Evolutionary conservation across 2,888 invertebrate genomes (phyloP), one percentile per base, ranked within the genome.

Genomic region (Meiosimyza platycephala): DNA sequence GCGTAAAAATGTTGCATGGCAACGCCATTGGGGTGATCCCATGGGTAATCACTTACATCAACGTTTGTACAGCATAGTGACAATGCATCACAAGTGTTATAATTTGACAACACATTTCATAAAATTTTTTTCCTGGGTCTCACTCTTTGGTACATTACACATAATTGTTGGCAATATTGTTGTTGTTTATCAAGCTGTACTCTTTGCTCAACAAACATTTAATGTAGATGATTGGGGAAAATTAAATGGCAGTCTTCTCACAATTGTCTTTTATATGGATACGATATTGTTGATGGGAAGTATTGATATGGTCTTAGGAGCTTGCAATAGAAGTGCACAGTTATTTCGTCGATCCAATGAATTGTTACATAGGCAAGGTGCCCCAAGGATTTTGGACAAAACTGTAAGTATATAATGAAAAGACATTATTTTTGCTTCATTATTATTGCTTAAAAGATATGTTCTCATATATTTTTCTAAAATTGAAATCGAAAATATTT

Each of bases 321-420:
- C 77, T 0, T 81, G 81, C 73, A 82, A 83, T 33, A 47, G 57
- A 7, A 59, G 76, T 0, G 76, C 76, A 0, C 72, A 78, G 7
- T 12, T 71, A 4, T 18, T 83, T 1, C 69, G 72, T 1, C 62
- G 74, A 9, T 78, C 70, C 54, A 68, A 40, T 9, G 73, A 72
- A n/a, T 54, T 75, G 28, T 11, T 70, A 40, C 64, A 75, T 1
- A 16, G 60, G 6, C 62, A 66, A 1, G 71, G 33, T 2, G n/a
- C 12, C 18, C 9, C 51, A 22, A 54, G 71, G n/a, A 6, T 48
- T 18, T 40, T 71, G 7, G 50, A 7, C 15, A 47, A 62, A 47
- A 59, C 74, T 74, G 78, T 78, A 63, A 63, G 62, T 69, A 12
- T 13, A 2, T 5, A 22, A 22, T 22, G n/a, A n/a, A 22, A 3